Conservation (phyloP, 2,888 invertebrate species). For the Metopia argyrocephala region DNA sequence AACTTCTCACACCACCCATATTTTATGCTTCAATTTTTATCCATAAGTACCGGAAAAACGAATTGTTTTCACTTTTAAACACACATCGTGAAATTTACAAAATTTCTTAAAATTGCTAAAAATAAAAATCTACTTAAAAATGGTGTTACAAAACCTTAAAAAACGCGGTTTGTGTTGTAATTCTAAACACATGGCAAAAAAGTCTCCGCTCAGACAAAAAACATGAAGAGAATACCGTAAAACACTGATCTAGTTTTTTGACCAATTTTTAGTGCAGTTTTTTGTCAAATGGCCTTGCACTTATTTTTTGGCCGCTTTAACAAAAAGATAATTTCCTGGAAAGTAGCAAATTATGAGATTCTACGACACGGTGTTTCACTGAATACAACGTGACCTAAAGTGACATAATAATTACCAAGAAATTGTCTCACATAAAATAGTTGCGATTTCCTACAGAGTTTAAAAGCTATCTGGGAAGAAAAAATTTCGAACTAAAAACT, state of each 20-base stretch:
- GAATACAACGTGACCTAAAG: background rate
- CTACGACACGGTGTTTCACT: conserved; percentile 37
- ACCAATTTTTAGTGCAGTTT: conserved; percentile 75
- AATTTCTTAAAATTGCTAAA: too few species aligned
- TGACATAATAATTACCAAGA: conserved; percentile 58
- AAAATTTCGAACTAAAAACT: background rate
- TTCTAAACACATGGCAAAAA: conserved; percentile 23
- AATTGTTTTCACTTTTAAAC: too few species aligned
- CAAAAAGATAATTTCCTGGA: conserved; percentile 44
- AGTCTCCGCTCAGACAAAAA: conserved; percentile 14
- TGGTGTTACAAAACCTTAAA: conserved; percentile 6
- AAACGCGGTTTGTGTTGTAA: background rate
- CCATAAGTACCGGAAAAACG: too few species aligned
- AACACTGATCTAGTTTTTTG: conserved; percentile 73
- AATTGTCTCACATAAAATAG: conserved; percentile 11
- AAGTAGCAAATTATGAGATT: conserved; percentile 38
- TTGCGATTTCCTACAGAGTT: conserved; percentile 5
- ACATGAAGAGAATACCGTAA: conserved; percentile 61
- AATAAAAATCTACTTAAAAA: too few species aligned
- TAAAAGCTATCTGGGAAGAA: background rate
- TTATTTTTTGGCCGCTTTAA: conserved; percentile 46
- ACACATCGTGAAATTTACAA: too few species aligned
- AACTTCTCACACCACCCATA: too few species aligned
- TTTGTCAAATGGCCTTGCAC: conserved; percentile 67
- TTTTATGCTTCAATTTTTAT: too few species aligned